phyloP scores from a whole-genome alignment of 2,888 invertebrate species.

The Diplolepis rosae region DNA sequence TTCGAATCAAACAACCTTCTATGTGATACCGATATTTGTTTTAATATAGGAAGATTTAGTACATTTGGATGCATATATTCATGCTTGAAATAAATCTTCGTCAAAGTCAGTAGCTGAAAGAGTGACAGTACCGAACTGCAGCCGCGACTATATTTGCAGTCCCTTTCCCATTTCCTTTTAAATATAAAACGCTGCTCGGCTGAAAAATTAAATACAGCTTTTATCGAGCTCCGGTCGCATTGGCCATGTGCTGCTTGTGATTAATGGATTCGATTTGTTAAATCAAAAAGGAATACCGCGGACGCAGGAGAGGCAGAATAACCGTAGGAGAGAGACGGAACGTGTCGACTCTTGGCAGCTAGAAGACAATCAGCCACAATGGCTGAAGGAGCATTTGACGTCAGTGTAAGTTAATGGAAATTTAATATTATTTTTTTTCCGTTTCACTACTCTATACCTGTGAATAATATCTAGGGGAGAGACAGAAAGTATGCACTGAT shows the following conservation, averaged over 20 bases:
- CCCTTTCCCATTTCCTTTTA: conserved; percentile 47
- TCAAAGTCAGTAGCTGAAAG: conserved; percentile 52
- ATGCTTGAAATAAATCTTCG: conserved; percentile 51
- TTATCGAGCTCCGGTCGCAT: conserved; percentile 42
- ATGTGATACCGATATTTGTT: conserved; percentile 35
- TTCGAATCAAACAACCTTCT: conserved; percentile 30
- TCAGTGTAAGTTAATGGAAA: conserved; percentile 50
- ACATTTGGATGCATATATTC: conserved; percentile 39
- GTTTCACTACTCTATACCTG: no score
- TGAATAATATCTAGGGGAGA: background rate
- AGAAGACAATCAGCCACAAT: conserved; percentile 42
- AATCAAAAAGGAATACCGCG: conserved; percentile 37
- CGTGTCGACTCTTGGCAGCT: background rate
- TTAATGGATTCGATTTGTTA: conserved; percentile 51
- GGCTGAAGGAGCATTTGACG: conserved; percentile 54
- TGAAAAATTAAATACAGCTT: conserved; percentile 49
- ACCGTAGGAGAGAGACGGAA: conserved; percentile 4
- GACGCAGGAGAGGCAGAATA: conserved; percentile 29
- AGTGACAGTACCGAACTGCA: conserved; percentile 42
- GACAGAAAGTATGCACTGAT: no score
- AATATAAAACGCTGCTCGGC: conserved; percentile 46
- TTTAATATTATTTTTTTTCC: conserved; percentile 20
- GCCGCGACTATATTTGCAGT: conserved; percentile 40
- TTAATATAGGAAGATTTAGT: conserved; percentile 41
- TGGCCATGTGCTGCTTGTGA: conserved; percentile 40